Evolutionary conservation across 2,113 vertebrate genomes (phyloP).

Genomic region (Emydura subglobosa): DNA sequence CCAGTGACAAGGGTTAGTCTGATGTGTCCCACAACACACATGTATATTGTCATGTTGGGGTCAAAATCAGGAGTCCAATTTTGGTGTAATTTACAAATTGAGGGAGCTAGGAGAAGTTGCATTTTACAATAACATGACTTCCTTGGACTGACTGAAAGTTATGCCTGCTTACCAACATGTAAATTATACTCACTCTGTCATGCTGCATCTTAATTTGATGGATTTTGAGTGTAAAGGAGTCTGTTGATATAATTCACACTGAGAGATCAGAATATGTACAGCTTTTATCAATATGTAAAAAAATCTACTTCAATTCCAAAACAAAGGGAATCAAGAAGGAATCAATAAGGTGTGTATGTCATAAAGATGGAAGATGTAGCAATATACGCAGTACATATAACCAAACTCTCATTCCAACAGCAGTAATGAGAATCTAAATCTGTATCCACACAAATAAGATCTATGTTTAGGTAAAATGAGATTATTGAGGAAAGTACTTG

Average conservation of each 20-base stretch:
- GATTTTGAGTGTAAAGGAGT: background rate
- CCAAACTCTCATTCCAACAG: fast-evolving
- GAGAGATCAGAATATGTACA: background rate
- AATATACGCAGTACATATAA: fast-evolving
- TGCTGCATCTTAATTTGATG: background rate
- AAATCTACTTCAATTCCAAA: background rate
- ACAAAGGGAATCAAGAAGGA: background rate
- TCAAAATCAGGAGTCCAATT: background rate
- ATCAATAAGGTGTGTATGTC: fast-evolving
- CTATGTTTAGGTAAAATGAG: background rate
- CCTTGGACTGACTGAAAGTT: fast-evolving
- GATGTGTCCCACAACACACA: background rate
- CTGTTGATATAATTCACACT: background rate
- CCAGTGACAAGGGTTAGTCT: background rate
- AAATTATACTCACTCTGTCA: background rate
- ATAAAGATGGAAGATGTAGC: fast-evolving
- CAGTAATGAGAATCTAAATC: background rate
- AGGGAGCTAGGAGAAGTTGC: background rate
- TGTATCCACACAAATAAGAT: background rate
- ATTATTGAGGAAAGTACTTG: background rate
- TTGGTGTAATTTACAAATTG: background rate
- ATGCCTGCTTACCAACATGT: background rate
- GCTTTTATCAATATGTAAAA: background rate
- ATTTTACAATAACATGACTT: background rate
- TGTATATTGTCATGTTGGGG: background rate